Base-by-base conservation (phyloP, 2,888 invertebrate species). In the Sminthurides aquaticus region DNA sequence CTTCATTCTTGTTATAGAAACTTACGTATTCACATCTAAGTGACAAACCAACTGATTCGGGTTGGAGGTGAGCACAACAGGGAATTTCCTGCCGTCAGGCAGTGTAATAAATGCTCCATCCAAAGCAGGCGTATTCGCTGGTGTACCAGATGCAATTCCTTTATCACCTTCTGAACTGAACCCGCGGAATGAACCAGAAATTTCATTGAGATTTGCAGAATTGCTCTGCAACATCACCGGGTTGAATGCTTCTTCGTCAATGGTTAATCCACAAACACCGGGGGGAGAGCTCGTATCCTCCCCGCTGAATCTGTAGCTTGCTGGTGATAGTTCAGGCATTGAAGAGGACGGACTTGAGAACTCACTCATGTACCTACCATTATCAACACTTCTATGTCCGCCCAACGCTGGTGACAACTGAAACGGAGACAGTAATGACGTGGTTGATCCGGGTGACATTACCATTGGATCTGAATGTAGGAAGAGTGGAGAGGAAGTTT, bases 381-480 rank as follows among this genome's bases (percentile, higher is more conserved):
- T 58, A 28, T 63, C 24, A 28, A 15, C 29, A 1, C 57, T 18
- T 24, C 26, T 1, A 34, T 48, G 29, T 25, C 43, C 25, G 20
- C 18, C 3, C 5, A 52, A 20, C 2, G 49, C 22, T n/a, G 64
- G 64, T 2, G 64, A 64, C 29, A 43, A 22, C 26, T 62, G 64
- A 64, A 63, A 68, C 18, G 68, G 66, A 20, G 68, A 68, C 24
- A 68, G 27, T 18, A 68, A 55, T 0, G 64, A 64, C 25, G 68
- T 66, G 24, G 60, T 66, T 1, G 68, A 66, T 8, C 59, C 66
- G 11, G 68, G 66, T 1, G 68, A 68, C 15, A 57, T 24, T 0
- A 64, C 59, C 66, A 66, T 66, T 43, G 68, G 68, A 58, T 68
- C 68, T 20, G 62, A 62, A 28, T 63, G 34, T 28, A 65, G 43